Base-by-base conservation (phyloP, 2,113 vertebrate species). In the Pitta sordida region DNA sequence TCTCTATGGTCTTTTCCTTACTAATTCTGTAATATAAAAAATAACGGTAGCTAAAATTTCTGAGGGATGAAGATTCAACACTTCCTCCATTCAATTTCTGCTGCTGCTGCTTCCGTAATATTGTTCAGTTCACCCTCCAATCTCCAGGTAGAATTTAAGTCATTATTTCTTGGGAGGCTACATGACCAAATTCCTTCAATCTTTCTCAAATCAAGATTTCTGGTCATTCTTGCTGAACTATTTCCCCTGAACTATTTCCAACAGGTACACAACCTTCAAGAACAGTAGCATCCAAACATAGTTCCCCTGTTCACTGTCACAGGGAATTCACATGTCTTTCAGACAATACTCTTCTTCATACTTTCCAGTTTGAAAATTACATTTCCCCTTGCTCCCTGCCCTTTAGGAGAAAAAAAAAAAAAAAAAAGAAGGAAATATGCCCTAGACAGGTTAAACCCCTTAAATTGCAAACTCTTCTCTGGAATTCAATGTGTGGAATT, bases 371-470 rank as follows among this genome's bases (percentile, higher is more conserved):
- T 12, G 41, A 7, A 6, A 75, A 56, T 8, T 10, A 58, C 29
- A 5, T 20, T 14, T 9, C 9, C 6, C 9, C 4, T 2, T 3
- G 1, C 15, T 23, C 41, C 17, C 22, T 46, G 16, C 2, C 20
- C 26, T 62, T 62, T 5, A 56, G 17, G 5, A 0, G 5, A 7
- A 11, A 7, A 21, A n/a, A 23, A 24, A 32, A 17, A 68, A 32
- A 23, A 36, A 32, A 21, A n/a, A 58, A 56, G 26, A 23, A 29
- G 29, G 30, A 6, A 6, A 44, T 7, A 60, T 11, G 17, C 10
- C 21, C 30, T 21, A 43, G 48, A 62, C 32, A 53, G 10, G 27
- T 68, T 21, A 65, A 55, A 78, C 14, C 60, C 23, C 11, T 60
- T 74, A 43, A 69, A 78, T 6, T 88, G 53, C 23, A 68, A 68